Percentiles rank a stretch among this genome's conserved stretches.
These are phyloP conservation scores for Lutraria rhynchaena DNA, from an alignment of 1,140 invertebrate genomes.

Conservation along the genomic window DNA sequence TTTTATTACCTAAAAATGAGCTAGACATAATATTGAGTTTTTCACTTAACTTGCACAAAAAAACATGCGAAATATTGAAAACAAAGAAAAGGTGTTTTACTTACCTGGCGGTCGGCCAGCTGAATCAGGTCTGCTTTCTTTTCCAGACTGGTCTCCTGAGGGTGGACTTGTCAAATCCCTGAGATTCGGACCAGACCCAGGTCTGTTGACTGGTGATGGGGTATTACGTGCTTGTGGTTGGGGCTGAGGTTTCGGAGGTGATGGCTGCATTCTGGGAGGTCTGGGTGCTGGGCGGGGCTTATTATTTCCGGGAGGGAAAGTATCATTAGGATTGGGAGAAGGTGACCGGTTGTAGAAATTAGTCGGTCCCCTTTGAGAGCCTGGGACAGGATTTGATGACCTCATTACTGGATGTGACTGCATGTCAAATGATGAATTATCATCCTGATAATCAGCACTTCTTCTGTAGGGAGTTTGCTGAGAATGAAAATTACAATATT, in stretches of 20 bases:
- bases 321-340: constrained; percentile 27
- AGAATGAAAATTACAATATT: neutral
- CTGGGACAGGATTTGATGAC: constrained; percentile 43
- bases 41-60: neutral
- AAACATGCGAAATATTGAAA: neutral
- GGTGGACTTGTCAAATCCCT: constrained; percentile 34
- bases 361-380: constrained; percentile 16
- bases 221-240: constrained; percentile 2
- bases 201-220: constrained; percentile 60
- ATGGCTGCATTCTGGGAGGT: constrained; percentile 60
- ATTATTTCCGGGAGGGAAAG: constrained; percentile 31
- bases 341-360: constrained; percentile 49
- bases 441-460: constrained; percentile 35
- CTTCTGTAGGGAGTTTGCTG: constrained; percentile 56
- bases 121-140: constrained; percentile 60
- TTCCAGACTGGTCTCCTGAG: constrained; percentile 36
- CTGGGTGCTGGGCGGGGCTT: constrained; percentile 64
- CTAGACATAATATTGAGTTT: neutral
- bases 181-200: constrained; percentile 62
- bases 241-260: constrained; percentile 59
- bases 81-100: neutral
- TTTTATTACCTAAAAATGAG: no score
- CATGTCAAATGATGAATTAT: constrained; percentile 43
- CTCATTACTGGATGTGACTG: constrained; percentile 34
- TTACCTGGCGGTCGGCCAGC: constrained; percentile 70